These are phyloP conservation scores for Anguilla marmorata DNA, from an alignment of 2,797 vertebrate genomes.

Conservation along the genomic window DNA sequence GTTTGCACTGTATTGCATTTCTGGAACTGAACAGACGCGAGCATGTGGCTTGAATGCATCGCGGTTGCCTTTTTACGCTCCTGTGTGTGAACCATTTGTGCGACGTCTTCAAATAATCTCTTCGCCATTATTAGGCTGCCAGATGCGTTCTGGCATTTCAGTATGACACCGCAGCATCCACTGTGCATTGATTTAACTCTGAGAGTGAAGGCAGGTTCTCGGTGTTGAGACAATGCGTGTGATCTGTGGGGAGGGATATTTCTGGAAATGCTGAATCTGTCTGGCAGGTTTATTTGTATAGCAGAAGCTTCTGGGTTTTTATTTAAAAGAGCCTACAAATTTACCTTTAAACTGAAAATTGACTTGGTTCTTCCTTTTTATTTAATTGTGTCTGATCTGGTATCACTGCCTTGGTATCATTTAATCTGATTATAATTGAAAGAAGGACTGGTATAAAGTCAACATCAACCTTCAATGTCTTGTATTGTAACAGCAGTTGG, in stretches of 20 bases:
- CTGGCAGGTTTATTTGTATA: neutral
- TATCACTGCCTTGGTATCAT: neutral
- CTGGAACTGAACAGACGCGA: neutral
- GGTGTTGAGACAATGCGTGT: neutral
- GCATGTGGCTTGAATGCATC: neutral
- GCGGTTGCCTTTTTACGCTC: neutral
- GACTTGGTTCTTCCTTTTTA: neutral
- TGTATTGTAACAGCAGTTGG: neutral
- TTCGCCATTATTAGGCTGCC: neutral
- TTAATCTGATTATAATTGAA: neutral
- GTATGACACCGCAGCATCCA: neutral
- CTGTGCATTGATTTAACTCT: neutral
- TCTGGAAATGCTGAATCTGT: neutral
- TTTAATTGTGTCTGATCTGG: neutral
- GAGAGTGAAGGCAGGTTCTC: neutral
- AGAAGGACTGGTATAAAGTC: neutral
- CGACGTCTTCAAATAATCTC: neutral
- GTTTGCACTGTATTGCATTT: neutral
- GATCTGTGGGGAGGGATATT: neutral
- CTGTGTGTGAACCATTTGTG: neutral
- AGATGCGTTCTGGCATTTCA: neutral
- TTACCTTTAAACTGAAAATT: neutral
- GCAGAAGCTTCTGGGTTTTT: neutral
- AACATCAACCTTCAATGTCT: neutral
- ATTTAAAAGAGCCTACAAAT: neutral